phyloP scores from a whole-genome alignment of 2,888 invertebrate genomes.

The Stenodera caucasica region DNA sequence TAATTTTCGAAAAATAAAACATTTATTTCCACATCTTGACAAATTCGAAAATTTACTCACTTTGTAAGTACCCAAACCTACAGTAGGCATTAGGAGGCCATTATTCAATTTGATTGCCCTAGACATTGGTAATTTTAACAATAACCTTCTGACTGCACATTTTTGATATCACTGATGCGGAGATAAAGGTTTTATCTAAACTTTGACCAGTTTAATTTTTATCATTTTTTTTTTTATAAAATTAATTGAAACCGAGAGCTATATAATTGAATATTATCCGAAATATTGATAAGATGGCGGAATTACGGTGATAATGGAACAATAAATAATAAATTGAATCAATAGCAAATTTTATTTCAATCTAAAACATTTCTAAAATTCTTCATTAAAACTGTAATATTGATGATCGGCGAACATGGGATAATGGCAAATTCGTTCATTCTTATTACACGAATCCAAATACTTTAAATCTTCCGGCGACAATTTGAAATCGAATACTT shows the following conservation, averaged over 20 bases:
- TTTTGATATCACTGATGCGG: no score
- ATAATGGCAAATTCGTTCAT: constrained; percentile 55
- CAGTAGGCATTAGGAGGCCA: constrained; percentile 55
- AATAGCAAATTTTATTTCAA: no score
- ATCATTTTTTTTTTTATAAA: no score
- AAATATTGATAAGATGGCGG: no score
- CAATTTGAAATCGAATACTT: constrained; percentile 75
- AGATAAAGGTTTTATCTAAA: no score
- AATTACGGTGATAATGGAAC: no score
- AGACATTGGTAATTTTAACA: constrained; percentile 47
- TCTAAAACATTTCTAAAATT: neutral
- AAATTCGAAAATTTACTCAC: constrained; percentile 23
- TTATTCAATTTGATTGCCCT: constrained; percentile 55
- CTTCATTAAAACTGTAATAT: neutral
- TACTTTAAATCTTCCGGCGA: constrained; percentile 65
- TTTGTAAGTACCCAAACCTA: constrained; percentile 55
- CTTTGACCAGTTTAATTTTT: no score
- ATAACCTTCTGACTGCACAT: constrained; percentile 29
- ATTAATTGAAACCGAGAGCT: no score
- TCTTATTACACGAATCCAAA: constrained; percentile 71
- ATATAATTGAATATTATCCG: no score
- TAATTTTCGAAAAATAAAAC: constrained; percentile 23
- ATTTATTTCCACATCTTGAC: no score
- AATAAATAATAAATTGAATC: no score
- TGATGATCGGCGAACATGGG: constrained; percentile 1